Evolutionary conservation across 2,113 vertebrate species (phyloP).

Genomic region (Percina caprodes): DNA sequence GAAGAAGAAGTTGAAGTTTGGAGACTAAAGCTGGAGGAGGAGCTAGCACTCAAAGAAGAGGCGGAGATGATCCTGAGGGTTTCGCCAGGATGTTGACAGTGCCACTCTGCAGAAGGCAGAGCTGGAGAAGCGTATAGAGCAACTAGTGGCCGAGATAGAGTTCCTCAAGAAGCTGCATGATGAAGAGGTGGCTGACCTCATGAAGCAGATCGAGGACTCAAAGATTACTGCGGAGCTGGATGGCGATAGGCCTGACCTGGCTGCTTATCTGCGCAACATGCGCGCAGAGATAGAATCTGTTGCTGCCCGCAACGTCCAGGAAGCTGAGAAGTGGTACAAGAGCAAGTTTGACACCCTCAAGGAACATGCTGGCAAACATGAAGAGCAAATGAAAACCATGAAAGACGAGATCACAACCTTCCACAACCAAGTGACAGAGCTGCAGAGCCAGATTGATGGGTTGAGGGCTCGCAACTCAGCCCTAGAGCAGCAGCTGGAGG

Average conservation of each 20-base stretch:
- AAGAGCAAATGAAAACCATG: constrained; percentile 82
- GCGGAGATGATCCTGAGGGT: constrained; percentile 84
- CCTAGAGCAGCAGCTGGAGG: constrained; percentile 85
- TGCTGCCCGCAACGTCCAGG: constrained; percentile 83
- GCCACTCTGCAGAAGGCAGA: constrained; percentile 85
- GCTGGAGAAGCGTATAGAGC: constrained; percentile 79
- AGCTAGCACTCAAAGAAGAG: constrained; percentile 84
- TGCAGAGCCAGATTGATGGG: constrained; percentile 85
- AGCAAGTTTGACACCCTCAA: constrained; percentile 85
- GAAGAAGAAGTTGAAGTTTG: constrained; percentile 80
- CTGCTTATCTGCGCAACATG: constrained; percentile 77
- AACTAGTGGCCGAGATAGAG: constrained; percentile 79
- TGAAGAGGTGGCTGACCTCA: constrained; percentile 81
- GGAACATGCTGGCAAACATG: constrained; percentile 79
- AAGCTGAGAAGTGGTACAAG: constrained; percentile 88
- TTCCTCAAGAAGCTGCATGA: constrained; percentile 84
- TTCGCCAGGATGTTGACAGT: constrained; percentile 84
- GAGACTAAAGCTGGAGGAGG: constrained; percentile 85
- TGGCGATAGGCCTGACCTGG: constrained; percentile 76
- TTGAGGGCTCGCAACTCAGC: constrained; percentile 77
- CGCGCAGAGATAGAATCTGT: constrained; percentile 83
- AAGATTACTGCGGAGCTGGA: constrained; percentile 80
- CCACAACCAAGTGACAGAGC: constrained; percentile 79
- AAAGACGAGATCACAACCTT: constrained; percentile 84
- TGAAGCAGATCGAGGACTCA: constrained; percentile 83